Evolutionary conservation across 1,140 invertebrate genomes (phyloP), one percentile per base, ranked within the genome.

Genomic region (Venustaconcha ellipsiformis): DNA sequence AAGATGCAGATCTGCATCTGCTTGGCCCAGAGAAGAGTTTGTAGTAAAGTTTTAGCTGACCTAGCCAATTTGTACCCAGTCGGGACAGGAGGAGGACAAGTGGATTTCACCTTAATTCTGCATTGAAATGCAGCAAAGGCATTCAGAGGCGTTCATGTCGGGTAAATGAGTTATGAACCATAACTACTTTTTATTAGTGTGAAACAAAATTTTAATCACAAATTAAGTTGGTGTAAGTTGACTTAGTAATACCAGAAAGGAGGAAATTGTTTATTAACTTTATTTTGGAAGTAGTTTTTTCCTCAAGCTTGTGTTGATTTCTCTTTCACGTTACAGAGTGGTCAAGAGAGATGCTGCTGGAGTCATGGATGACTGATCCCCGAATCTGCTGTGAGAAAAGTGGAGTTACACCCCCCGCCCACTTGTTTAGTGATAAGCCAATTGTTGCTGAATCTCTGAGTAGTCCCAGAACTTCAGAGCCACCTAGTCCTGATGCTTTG

Each of bases 361-460:
- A 94, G 84, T 92, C 93, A 70, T 94, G 94, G 94, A 94, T 94
- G 91, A 91, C 91, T 78, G 93, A 94, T 83, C 91, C 94, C 1
- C 89, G 92, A 1, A 90, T 91, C 57, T 94, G 93, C 84, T 94
- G 94, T 87, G 92, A 93, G 84, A 90, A 92, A 78, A 93, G 93
- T 70, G 94, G 94, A 26, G 93, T 94, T 26, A 92, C 92, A 72
- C 91, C 93, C 15, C 94, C 93, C 57, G 79, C 91, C 4, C 77
- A 90, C 89, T 62, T 88, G 15, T 88, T 83, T 76, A 86, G 80
- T 72, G 86, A 87, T 17, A 85, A 83, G 78, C 85, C 86, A 17
- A 72, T 83, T n/a, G 84, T 88, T 13, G 84, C 83, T 23, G 83
- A 87, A 71, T 81, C 82, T 30, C 67, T 86, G 11, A 80, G 79